Evolutionary conservation across 1,140 invertebrate genomes (phyloP), one percentile per base, ranked within the genome.

Genomic region (Caerostris extrusa): DNA sequence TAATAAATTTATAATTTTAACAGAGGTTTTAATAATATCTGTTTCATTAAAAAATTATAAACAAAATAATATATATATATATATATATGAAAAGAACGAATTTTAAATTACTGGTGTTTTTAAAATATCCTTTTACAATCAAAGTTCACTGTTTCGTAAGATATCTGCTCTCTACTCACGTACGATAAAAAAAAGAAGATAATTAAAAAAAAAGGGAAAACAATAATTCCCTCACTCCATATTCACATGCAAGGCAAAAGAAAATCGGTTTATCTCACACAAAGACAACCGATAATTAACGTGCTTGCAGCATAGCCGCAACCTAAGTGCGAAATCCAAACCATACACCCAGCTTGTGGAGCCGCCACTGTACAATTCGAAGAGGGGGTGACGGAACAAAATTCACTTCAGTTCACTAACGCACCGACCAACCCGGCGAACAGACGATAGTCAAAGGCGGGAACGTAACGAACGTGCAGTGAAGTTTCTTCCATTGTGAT

Each of bases 361-460:
- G 69, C 69, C 69, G 69, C 69, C 69, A 71, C 69, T 34, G 69
- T 71, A 50, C 69, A 71, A 34, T 67, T 34, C 69, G n/a, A 34
- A 71, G 69, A 19, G 69, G 34, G 4, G 61, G 14, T 17, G 61
- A n/a, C 14, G n/a, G 61, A 19, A 71, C 19, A 3, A 71, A 71
- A 34, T 71, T 71, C 69, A 71, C 69, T 71, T 71, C 69, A 71
- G n/a, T 71, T 71, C 69, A 71, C 69, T 71, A n/a, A 71, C n/a
- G 19, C 19, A 10, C 69, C 69, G 19, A 71, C 69, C 69, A 71
- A 71, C 69, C 69, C 19, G 69, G 34, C 19, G 69, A 71, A 34
- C 69, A 71, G 69, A 34, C 69, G 8, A 34, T 53, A 71, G n/a
- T 19, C 19, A 50, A 71, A 19, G 34, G 69, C 69, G 69, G 69